A percentile compares a stretch with the other conserved stretches of the same genome.
These are phyloP conservation scores for Ophion slaviceki DNA, from an alignment of 2,888 invertebrate genomes.

Conservation along the genomic window DNA sequence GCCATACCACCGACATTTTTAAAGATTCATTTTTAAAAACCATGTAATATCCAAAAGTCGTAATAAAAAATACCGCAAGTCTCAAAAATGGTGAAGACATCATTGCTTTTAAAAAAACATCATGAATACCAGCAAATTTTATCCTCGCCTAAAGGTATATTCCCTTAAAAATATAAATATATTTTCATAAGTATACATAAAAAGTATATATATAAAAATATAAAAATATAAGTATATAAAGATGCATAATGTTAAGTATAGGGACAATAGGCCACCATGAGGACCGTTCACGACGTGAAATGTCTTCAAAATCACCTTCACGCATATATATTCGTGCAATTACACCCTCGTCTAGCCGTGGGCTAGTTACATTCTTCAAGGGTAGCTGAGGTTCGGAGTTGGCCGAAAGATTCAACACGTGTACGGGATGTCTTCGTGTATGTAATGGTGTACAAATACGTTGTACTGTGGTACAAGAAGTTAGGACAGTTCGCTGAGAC, in stretches of 20 bases:
- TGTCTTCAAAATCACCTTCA: not conserved
- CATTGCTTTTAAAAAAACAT: no score
- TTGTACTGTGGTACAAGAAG: constrained; percentile 67
- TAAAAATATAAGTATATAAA: not conserved
- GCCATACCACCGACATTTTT: no score
- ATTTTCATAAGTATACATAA: no score
- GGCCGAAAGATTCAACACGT: constrained; percentile 47
- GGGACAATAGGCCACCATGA: not conserved
- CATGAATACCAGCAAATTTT: no score
- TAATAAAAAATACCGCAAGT: no score
- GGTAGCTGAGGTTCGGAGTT: constrained; percentile 61
- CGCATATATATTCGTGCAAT: not conserved
- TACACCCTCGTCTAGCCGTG: constrained; percentile 68
- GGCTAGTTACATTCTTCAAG: constrained; percentile 73
- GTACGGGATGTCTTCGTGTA: constrained; percentile 34
- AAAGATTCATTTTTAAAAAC: no score
- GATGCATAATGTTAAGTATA: not conserved
- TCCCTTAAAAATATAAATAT: no score
- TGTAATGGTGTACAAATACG: constrained; percentile 49
- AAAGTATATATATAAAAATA: no score
- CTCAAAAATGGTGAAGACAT: no score
- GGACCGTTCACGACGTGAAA: not conserved
- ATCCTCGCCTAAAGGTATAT: no score
- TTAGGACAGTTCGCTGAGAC: constrained; percentile 77
- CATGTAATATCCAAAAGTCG: no score